phyloP scores from a whole-genome alignment of 2,888 invertebrate species.

The Biston betularia region DNA sequence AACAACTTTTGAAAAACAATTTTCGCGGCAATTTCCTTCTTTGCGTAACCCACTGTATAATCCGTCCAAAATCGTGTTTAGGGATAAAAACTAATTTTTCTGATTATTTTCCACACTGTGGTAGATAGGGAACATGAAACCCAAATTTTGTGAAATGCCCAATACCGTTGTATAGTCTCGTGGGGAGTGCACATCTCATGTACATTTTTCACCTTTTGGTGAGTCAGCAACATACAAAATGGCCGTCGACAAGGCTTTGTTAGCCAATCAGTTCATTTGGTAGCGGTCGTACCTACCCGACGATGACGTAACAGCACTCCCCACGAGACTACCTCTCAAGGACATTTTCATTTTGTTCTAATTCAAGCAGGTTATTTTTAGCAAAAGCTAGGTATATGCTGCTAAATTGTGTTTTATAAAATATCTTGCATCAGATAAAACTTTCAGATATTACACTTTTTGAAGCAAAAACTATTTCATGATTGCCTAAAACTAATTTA shows the following conservation, averaged over 20 bases:
- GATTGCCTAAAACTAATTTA: slow-evolving; percentile 74
- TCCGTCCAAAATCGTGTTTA: slow-evolving; percentile 42
- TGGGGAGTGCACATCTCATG: slow-evolving; percentile 85
- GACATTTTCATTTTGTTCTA: slow-evolving; percentile 79
- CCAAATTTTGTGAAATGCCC: slow-evolving; percentile 86
- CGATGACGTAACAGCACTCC: slow-evolving; percentile 81
- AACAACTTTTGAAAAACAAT: slow-evolving; percentile 65
- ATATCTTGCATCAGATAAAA: slow-evolving; percentile 1
- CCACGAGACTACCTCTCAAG: slow-evolving; percentile 84
- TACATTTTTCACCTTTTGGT: slow-evolving; percentile 88
- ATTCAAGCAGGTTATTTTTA: slow-evolving; percentile 65
- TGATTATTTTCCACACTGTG: slow-evolving; percentile 65
- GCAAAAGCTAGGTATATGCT: slow-evolving; percentile 30
- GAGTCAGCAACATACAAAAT: slow-evolving; percentile 88
- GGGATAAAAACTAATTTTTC: slow-evolving; percentile 57
- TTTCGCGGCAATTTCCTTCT: slow-evolving; percentile 61
- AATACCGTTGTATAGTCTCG: slow-evolving; percentile 87
- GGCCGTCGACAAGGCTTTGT: slow-evolving; percentile 86
- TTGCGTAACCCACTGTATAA: slow-evolving; percentile 33
- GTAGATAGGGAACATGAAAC: slow-evolving; percentile 79
- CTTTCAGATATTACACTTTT: slow-evolving; percentile 11
- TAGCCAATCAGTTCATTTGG: slow-evolving; percentile 75
- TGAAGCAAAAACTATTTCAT: slow-evolving; percentile 31
- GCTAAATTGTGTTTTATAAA: slow-evolving; percentile 4
- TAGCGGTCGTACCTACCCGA: slow-evolving; percentile 72